phyloP scores from a whole-genome alignment of 2,113 vertebrate genomes.

The Phyllostomus discolor region DNA sequence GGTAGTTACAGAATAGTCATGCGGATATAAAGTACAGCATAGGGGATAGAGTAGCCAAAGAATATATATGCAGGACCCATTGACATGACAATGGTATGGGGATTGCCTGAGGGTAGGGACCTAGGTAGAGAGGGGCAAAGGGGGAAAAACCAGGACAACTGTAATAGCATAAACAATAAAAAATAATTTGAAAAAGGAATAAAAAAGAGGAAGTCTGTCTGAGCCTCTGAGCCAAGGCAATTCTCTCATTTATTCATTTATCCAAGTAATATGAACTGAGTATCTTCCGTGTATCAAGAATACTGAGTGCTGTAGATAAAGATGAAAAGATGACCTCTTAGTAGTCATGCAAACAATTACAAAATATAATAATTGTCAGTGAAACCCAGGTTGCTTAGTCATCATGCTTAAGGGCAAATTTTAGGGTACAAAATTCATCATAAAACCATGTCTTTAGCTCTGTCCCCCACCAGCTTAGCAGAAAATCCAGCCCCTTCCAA shows the following conservation, averaged over 20 bases:
- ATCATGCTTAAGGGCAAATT: neutral
- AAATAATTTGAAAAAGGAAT: too few species aligned
- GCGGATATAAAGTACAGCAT: too few species aligned
- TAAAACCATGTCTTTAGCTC: neutral
- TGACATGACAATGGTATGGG: too few species aligned
- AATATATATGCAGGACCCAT: too few species aligned
- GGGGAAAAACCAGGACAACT: too few species aligned
- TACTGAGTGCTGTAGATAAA: neutral
- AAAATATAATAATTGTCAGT: neutral
- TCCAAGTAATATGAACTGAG: neutral
- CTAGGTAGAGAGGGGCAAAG: too few species aligned
- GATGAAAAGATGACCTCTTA: neutral
- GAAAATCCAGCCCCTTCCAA: neutral
- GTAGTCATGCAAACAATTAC: neutral
- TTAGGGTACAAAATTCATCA: neutral
- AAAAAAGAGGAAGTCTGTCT: neutral
- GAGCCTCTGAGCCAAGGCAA: neutral
- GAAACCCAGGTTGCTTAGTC: neutral
- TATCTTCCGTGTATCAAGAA: neutral
- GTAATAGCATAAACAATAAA: too few species aligned
- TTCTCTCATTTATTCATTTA: conserved; percentile 32
- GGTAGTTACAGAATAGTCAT: too few species aligned
- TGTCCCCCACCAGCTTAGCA: neutral
- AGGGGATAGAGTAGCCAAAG: too few species aligned
- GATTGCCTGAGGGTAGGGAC: too few species aligned